Base-by-base conservation (phyloP, 2,888 invertebrate species). In the Mesorhabditis sp. region DNA sequence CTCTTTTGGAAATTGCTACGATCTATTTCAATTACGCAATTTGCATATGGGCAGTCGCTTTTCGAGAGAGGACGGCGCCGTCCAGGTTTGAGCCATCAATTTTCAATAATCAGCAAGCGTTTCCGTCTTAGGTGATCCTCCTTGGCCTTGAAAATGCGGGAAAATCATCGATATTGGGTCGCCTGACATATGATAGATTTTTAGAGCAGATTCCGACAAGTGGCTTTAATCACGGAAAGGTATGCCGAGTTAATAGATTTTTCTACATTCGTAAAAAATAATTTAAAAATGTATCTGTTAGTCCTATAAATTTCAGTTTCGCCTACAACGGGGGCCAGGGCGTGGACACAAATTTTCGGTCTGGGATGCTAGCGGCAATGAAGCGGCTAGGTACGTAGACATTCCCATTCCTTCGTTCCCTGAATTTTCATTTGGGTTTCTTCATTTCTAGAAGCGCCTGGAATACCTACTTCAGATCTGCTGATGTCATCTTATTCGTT, bases 161-260 rank as follows among this genome's bases (percentile, higher is more conserved):
- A 10, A 50, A 50, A n/a, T 50, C 58, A 13, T 50, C 58, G n/a
- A 50, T 50, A 10, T n/a, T 50, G 7, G 7, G n/a, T 50, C 58
- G 58, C n/a, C 58, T 50, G 10, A 50, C 58, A 10, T 50, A 50
- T 50, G 58, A 50, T 50, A 10, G 7, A 13, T 50, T 50, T n/a
- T 13, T 50, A n/a, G 58, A 50, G n/a, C 10, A 10, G n/a, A 50
- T 50, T 50, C 58, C 58, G n/a, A 50, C 58, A 0, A 50, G 58
- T 50, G 58, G 58, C 7, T 50, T 50, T 50, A 50, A 50, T 50
- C 58, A 50, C n/a, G 58, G n/a, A 50, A 50, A 50, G 58, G 58
- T 50, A 13, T n/a, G 7, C n/a, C n/a, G n/a, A 50, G n/a, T 50
- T 50, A 13, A 13, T 13, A 50, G n/a, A 50, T 28, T 28, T 28